Conservation (phyloP, 2,113 vertebrate species). For the Leptocoma aspasia region DNA sequence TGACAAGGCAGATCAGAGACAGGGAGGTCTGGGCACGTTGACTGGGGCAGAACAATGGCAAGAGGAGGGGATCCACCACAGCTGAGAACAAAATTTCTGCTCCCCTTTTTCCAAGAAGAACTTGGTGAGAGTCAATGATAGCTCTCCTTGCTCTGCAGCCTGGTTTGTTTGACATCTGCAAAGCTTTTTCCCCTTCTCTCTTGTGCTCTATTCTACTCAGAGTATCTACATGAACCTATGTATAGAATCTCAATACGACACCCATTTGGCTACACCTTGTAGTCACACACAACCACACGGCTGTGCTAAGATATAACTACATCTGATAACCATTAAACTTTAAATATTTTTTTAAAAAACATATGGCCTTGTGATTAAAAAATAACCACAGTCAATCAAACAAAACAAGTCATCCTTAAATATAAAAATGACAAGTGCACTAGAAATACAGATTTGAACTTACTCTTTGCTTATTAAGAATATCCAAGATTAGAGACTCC, state of each 20-base stretch:
- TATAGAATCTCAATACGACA: background rate
- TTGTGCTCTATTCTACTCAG: background rate
- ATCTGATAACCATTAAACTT: background rate
- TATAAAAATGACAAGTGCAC: background rate
- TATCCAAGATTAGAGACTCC: background rate
- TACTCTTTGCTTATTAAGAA: background rate
- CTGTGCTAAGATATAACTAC: background rate
- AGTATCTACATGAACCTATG: background rate
- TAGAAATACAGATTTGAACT: background rate
- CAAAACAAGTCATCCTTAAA: background rate
- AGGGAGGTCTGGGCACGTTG: background rate
- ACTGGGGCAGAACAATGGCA: background rate
- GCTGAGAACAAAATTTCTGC: background rate
- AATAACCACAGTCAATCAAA: background rate
- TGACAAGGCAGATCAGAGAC: background rate
- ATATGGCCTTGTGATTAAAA: background rate
- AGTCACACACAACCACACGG: background rate
- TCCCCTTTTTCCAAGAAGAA: background rate
- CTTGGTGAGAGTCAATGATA: background rate
- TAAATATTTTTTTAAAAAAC: background rate
- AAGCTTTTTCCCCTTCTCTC: background rate
- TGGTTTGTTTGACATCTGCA: background rate
- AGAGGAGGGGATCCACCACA: background rate
- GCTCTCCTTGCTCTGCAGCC: background rate
- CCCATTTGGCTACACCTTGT: background rate